Percentiles rank a stretch among this genome's conserved stretches.
Evolutionary conservation across 2,113 vertebrate species (phyloP).

Genomic region (Trematocara macrostoma): DNA sequence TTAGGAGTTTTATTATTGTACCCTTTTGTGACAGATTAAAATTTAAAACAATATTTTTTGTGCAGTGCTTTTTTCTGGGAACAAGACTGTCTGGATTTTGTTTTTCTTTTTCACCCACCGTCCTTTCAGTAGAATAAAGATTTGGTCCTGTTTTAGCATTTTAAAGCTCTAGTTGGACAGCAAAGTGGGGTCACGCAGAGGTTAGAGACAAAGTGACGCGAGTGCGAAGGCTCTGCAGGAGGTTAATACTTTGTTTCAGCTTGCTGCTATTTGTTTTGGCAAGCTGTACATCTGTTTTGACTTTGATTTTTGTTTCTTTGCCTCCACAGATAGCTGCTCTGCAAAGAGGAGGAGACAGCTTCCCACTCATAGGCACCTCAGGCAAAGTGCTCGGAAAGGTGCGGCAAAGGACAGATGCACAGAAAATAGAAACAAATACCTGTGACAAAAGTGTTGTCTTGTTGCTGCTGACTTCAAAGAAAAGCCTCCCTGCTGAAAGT

Average conservation of each 20-base stretch:
- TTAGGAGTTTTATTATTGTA: background rate
- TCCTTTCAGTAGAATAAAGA: background rate
- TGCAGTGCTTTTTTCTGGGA: background rate
- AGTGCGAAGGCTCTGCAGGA: background rate
- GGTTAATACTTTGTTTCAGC: background rate
- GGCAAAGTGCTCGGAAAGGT: conserved; percentile 85
- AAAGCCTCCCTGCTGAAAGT: background rate
- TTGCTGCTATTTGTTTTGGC: background rate
- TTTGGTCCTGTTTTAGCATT: background rate
- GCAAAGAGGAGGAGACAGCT: conserved; percentile 77
- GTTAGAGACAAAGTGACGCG: background rate
- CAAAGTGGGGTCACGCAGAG: background rate
- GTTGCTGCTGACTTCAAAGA: background rate
- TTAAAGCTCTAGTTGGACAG: background rate
- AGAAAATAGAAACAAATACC: background rate
- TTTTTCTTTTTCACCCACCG: too few relatives aligned
- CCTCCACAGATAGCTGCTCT: conserved; percentile 75
- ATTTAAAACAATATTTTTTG: background rate
- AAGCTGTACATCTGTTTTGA: background rate
- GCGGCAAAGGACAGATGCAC: conserved; percentile 4
- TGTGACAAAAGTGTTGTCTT: background rate
- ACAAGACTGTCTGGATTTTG: background rate
- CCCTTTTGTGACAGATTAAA: fast-evolving
- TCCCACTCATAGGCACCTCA: conserved; percentile 75
- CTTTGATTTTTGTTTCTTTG: conserved; percentile 22